These are phyloP conservation scores for Drosophila austrosaltans DNA, from an alignment of 2,888 invertebrate species.

Conservation along the genomic window DNA sequence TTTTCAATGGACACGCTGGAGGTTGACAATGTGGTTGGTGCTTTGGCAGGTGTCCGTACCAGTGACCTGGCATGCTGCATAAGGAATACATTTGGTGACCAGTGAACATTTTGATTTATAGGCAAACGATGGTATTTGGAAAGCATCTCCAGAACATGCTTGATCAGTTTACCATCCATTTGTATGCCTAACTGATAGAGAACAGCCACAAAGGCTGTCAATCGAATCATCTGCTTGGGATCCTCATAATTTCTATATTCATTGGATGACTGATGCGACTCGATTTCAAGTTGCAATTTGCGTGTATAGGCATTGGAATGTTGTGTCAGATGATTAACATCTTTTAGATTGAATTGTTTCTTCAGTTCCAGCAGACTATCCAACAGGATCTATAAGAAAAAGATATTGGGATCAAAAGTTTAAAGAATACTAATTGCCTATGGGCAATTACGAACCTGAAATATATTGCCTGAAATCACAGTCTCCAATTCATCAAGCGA, in stretches of 20 bases:
- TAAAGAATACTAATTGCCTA: no score
- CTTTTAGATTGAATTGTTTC: constrained; percentile 54
- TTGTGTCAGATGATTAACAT: constrained; percentile 56
- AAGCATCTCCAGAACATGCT: constrained; percentile 88
- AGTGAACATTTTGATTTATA: constrained; percentile 91
- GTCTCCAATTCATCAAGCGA: constrained; percentile 86
- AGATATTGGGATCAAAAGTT: neutral
- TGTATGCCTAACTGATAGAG: constrained; percentile 90
- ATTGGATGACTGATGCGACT: constrained; percentile 39
- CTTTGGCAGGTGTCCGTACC: constrained; percentile 84
- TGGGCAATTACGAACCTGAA: constrained; percentile 42
- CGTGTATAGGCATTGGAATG: constrained; percentile 62
- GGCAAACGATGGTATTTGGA: constrained; percentile 92
- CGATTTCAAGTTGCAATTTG: constrained; percentile 41
- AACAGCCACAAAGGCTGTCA: constrained; percentile 88
- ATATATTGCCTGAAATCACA: constrained; percentile 60
- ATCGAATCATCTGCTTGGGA: constrained; percentile 86
- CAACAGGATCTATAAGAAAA: constrained; percentile 47
- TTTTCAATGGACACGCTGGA: constrained; percentile 85
- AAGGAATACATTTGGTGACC: constrained; percentile 94
- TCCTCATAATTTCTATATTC: constrained; percentile 66
- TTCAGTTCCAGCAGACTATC: constrained; percentile 56
- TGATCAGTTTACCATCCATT: constrained; percentile 92
- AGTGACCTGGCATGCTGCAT: constrained; percentile 86
- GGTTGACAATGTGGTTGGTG: constrained; percentile 83